Conservation (phyloP, 2,888 invertebrate genomes). For the Macrosoma leucophasiata region DNA sequence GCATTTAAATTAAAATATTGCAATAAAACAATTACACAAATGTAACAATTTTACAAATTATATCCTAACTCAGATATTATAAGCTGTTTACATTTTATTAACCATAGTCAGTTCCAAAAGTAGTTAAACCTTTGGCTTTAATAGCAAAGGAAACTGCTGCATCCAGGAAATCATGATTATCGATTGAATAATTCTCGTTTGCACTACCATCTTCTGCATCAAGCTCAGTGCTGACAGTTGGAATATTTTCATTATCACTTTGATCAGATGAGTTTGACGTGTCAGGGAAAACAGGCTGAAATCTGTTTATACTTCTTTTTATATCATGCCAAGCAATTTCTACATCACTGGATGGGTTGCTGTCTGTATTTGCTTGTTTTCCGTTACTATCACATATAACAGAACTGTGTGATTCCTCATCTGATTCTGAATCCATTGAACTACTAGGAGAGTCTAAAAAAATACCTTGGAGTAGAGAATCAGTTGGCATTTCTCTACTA, state of each 20-base stretch:
- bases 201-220: conserved; percentile 31
- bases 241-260: conserved; percentile 37
- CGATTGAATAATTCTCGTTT: conserved; percentile 34
- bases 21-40: no score
- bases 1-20: no score
- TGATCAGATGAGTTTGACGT: conserved; percentile 37
- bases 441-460: conserved; percentile 36
- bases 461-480: conserved; percentile 20
- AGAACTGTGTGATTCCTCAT: conserved; percentile 21
- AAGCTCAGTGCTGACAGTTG: conserved; percentile 33
- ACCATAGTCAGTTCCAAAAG: conserved; percentile 62
- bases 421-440: conserved; percentile 41
- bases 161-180: conserved; percentile 78
- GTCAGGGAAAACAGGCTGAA: conserved; percentile 38
- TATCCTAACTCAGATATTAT: conserved; percentile 1
- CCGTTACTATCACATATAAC: conserved; percentile 24
- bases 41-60: no score
- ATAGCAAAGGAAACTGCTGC: conserved; percentile 85
- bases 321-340: conserved; percentile 41
- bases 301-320: conserved; percentile 29
- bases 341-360: conserved; percentile 33
- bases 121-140: conserved; percentile 81
- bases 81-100: conserved; percentile 31
- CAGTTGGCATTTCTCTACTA: conserved; percentile 21
- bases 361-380: conserved; percentile 29